Conservation (phyloP, 2,888 invertebrate genomes). For the Amphipyra berbera region DNA sequence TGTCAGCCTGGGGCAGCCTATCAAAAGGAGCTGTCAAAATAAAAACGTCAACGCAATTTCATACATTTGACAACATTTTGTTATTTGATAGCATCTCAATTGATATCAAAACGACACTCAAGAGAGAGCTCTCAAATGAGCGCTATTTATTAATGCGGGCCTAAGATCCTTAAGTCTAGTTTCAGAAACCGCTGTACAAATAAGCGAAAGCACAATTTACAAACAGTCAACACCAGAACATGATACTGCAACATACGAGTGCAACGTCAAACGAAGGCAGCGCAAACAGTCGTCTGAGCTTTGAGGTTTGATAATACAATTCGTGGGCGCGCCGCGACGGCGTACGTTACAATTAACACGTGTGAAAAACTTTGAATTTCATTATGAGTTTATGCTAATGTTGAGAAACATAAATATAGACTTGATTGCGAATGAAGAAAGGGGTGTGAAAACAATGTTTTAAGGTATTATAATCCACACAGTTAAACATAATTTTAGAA, state of each 20-base stretch:
- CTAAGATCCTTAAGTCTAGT: neutral
- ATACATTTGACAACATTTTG: too few species aligned
- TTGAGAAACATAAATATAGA: slow-evolving; percentile 28
- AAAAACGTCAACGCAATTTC: too few species aligned
- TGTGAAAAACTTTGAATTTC: slow-evolving; percentile 51
- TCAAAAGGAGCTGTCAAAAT: too few species aligned
- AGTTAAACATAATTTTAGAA: too few species aligned
- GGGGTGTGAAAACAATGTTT: slow-evolving; percentile 3
- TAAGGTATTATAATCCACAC: neutral
- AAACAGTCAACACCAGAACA: slow-evolving; percentile 19
- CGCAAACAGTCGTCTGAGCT: slow-evolving; percentile 73
- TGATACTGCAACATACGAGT: slow-evolving; percentile 32
- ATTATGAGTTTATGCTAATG: slow-evolving; percentile 44
- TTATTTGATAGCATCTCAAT: too few species aligned
- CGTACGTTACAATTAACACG: slow-evolving; percentile 52
- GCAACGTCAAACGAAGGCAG: slow-evolving; percentile 45
- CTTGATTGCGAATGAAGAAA: slow-evolving; percentile 28
- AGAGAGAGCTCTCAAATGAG: too few species aligned
- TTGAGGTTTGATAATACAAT: slow-evolving; percentile 77
- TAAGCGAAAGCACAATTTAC: slow-evolving; percentile 12
- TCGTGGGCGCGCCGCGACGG: slow-evolving; percentile 55
- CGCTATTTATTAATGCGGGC: too few species aligned
- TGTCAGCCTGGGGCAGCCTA: too few species aligned
- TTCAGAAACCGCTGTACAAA: neutral
- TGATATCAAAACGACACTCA: too few species aligned